Evolutionary conservation across 2,888 invertebrate genomes (phyloP), one percentile per base, ranked within the genome.

Genomic region (Meiosimyza decipiens): DNA sequence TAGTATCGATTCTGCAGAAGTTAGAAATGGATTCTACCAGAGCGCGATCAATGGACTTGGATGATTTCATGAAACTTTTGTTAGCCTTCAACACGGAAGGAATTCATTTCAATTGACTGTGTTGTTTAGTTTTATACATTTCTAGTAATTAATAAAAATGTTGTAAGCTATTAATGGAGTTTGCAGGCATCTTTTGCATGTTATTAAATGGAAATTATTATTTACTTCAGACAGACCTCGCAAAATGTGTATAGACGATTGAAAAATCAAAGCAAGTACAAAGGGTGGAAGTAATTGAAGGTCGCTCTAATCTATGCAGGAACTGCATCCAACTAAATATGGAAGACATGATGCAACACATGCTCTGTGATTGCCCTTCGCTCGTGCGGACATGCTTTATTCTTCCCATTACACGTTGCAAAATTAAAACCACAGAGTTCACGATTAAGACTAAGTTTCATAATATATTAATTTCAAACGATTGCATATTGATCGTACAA

Each of bases 401-500:
- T 22, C 22, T 22, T 22, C 22, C 22, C 22, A 22, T 22, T 22
- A 22, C 22, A 22, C 22, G 22, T 22, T 22, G 22, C 22, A 22
- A 22, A 22, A 22, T 22, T 22, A 22, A 22, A 22, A 22, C 22
- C 22, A 22, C 22, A 22, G 2, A 22, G 2, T 22, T 22, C 22
- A 22, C 22, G 22, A 22, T 28, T 28, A 28, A n/a, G n/a, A n/a
- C n/a, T n/a, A n/a, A n/a, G n/a, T n/a, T n/a, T n/a, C n/a, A n/a
- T n/a, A n/a, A n/a, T n/a, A 6, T 16, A 6, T 59, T 73, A 72
- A 65, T 70, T 63, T 88, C 90, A 98, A 70, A 98, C 92, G 83
- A 99, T 96, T 72, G 98, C 99, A 87, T 98, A 99, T 85, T 99
- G 98, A 77, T 95, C 94, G 85, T 99, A 99, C 49, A 99, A 88